A percentile compares a stretch with the other conserved stretches of the same genome.
These are phyloP conservation scores for Thyatira batis DNA, from an alignment of 2,888 invertebrate species.

Conservation along the genomic window DNA sequence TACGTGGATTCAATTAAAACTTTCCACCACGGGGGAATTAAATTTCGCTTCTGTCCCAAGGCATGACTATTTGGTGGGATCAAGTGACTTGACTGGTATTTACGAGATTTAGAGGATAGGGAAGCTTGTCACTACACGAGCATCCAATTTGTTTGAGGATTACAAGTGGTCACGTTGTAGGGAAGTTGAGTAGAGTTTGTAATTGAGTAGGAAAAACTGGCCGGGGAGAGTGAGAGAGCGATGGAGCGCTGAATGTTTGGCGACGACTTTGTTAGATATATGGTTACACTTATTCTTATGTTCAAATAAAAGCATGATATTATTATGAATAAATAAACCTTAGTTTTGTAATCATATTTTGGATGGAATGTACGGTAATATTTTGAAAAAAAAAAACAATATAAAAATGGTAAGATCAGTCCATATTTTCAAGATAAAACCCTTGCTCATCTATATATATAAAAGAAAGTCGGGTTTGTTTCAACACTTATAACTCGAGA, in stretches of 20 bases:
- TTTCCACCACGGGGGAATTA: slow-evolving; percentile 35
- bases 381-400: too few relatives aligned
- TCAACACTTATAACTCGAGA: too few relatives aligned
- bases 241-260: background rate
- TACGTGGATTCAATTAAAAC: slow-evolving; percentile 63
- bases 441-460: too few relatives aligned
- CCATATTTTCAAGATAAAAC: too few relatives aligned
- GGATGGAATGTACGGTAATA: too few relatives aligned
- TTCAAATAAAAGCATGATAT: too few relatives aligned
- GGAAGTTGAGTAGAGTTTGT: background rate
- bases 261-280: background rate
- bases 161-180: background rate
- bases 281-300: too few relatives aligned
- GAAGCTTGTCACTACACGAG: slow-evolving; percentile 6
- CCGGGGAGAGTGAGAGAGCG: background rate
- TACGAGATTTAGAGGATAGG: background rate
- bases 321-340: too few relatives aligned
- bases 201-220: background rate
- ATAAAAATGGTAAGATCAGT: too few relatives aligned
- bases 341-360: too few relatives aligned
- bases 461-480: too few relatives aligned
- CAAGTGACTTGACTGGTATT: slow-evolving; percentile 7
- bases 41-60: slow-evolving; percentile 30
- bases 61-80: slow-evolving; percentile 22
- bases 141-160: slow-evolving; percentile 1